phyloP scores from a whole-genome alignment of 1,140 invertebrate species.

The Anastatus disparis region DNA sequence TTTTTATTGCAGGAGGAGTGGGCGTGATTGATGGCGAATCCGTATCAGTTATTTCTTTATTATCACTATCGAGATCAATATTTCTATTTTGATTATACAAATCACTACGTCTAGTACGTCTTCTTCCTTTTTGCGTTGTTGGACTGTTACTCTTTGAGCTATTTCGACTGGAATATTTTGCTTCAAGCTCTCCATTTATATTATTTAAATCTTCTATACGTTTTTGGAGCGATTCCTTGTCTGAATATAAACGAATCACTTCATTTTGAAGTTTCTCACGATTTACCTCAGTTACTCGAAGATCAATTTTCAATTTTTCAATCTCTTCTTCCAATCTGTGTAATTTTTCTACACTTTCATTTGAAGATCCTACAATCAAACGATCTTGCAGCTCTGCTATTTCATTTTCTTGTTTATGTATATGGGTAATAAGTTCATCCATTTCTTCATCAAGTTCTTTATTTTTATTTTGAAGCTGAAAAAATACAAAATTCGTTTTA shows the following conservation, averaged over 20 bases:
- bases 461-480: conserved; percentile 16
- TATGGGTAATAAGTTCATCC: conserved; percentile 49
- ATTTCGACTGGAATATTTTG: conserved; percentile 43
- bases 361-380: conserved; percentile 12
- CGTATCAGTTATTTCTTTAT: conserved; percentile 6
- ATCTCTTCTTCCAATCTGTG: conserved; percentile 39
- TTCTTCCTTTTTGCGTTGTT: conserved; percentile 40
- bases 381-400: conserved; percentile 38
- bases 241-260: conserved; percentile 27
- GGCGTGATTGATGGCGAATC: conserved; percentile 27
- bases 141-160: conserved; percentile 51
- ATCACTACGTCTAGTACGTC: conserved; percentile 50
- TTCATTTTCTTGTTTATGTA: conserved; percentile 44
- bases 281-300: conserved; percentile 24
- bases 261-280: conserved; percentile 26
- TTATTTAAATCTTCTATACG: conserved; percentile 25
- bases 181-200: conserved; percentile 47
- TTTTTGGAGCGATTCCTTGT: conserved; percentile 19
- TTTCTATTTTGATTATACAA: conserved; percentile 54
- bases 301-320: conserved; percentile 36
- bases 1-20: neutral
- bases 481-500: conserved; percentile 4
- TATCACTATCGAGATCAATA: conserved; percentile 44
- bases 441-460: conserved; percentile 42
- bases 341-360: conserved; percentile 39